Evolutionary conservation across 2,113 vertebrate genomes (phyloP).

Genomic region (Ginglymostoma cirratum): DNA sequence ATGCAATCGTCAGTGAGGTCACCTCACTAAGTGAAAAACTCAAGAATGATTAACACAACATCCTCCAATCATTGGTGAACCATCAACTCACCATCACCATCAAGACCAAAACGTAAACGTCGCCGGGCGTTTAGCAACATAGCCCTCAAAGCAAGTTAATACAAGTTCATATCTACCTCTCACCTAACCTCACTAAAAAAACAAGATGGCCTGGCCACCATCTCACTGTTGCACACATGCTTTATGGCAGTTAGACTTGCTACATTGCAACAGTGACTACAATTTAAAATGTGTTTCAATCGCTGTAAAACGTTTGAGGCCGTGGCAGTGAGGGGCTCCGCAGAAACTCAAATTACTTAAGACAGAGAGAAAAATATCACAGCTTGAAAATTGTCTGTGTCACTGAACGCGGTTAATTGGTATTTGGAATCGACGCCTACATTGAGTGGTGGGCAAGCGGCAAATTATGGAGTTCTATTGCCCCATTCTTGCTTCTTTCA

Average conservation of each 20-base stretch:
- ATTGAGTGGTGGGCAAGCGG: not conserved
- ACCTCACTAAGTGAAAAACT: not conserved
- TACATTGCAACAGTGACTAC: not conserved
- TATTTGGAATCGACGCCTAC: not conserved
- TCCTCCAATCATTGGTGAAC: not conserved
- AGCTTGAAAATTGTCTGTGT: not conserved
- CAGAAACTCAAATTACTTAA: not conserved
- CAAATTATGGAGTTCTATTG: not conserved
- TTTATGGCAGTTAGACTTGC: not conserved
- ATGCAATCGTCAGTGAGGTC: not conserved
- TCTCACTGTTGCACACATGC: too few species aligned
- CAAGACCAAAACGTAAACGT: not conserved
- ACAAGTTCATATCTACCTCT: not conserved
- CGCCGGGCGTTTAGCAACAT: too few species aligned
- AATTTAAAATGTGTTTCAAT: not conserved
- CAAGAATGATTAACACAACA: not conserved
- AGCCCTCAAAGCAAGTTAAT: not conserved
- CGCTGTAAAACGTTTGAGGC: too few species aligned
- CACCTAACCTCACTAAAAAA: not conserved
- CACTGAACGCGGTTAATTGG: not conserved
- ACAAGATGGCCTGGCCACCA: not conserved
- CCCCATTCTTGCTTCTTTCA: too few species aligned
- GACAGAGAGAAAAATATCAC: not conserved
- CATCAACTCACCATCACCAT: not conserved
- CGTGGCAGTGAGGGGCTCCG: not conserved